Base-by-base conservation (phyloP, 2,797 vertebrate genomes). In the Triplophysa yarkandensis region DNA sequence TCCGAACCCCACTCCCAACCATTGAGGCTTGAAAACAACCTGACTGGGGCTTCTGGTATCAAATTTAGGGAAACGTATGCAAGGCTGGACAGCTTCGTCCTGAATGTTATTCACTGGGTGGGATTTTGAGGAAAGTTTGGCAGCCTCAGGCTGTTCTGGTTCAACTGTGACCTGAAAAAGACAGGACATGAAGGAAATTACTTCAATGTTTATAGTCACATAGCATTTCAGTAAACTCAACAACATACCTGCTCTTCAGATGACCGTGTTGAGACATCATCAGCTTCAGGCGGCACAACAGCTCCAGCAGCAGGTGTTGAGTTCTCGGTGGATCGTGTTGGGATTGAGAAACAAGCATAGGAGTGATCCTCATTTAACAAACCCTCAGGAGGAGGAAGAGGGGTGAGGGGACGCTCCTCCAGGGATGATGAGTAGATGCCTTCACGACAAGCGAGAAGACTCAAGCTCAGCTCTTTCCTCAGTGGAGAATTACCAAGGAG, bases 1-100 rank as follows among this genome's bases (percentile, higher is more conserved):
- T 0, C 91, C 91, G n/a, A 93, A 92, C 2, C 91, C 91, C 77
- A 90, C 90, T 0, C 90, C 90, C 69, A 93, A 78, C 92, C 93
- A 93, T 85, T 94, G 92, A 0, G 92, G 92, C 71, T 92, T 92
- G 74, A 93, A 93, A 66, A 92, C 88, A 50, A 84, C 83, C 79
- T 93, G 92, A 83, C 92, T 93, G 2, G 92, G 92, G 78, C 92
- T 93, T 72, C 83, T 85, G 0, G 87, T 23, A 52, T 91, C 88
- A n/a, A 93, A 86, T 62, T 76, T 88, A 73, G 87, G 91, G 65
- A 87, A 89, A 52, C 74, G 87, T 71, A 89, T 85, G 54, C 83
- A 85, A 0, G 60, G 57, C n/a, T 27, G 21, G 6, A n/a, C 50
- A 1, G n/a, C 8, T 28, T 78, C 72, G 1, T 19, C 44, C 36